These are phyloP conservation scores for Cryptotermes secundus DNA, from an alignment of 1,140 invertebrate species.

Conservation along the genomic window DNA sequence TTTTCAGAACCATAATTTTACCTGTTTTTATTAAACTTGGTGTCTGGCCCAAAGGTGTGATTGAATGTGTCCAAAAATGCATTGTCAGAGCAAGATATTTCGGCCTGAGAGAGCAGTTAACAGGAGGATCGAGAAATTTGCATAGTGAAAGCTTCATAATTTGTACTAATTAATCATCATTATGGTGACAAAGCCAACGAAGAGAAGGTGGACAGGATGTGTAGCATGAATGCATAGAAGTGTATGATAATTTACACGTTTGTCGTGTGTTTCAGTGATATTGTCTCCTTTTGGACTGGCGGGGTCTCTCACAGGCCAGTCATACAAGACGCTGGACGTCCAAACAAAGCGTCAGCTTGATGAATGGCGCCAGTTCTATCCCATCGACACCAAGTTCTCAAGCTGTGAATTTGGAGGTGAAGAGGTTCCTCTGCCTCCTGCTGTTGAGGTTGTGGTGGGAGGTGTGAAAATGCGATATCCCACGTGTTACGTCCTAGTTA, in stretches of 20 bases:
- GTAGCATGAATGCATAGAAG: too few relatives aligned
- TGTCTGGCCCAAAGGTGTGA: too few relatives aligned
- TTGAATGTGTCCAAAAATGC: too few relatives aligned
- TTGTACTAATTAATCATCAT: too few relatives aligned
- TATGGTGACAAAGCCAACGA: too few relatives aligned
- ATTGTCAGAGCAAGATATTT: too few relatives aligned
- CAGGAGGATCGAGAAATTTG: too few relatives aligned
- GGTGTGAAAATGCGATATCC: slow-evolving; percentile 93
- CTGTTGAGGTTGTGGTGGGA: slow-evolving; percentile 67
- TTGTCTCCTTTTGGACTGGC: slow-evolving; percentile 91
- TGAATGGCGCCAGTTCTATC: slow-evolving; percentile 94
- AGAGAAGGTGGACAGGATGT: too few relatives aligned
- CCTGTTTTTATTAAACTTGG: too few relatives aligned
- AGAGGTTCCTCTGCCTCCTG: slow-evolving; percentile 25
- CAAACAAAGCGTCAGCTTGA: slow-evolving; percentile 78
- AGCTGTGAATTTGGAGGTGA: slow-evolving; percentile 35
- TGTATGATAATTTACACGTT: background rate
- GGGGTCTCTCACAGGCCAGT: slow-evolving; percentile 83
- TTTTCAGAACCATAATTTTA: too few relatives aligned
- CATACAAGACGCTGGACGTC: slow-evolving; percentile 70
- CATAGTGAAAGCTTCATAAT: too few relatives aligned
- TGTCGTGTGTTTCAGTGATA: slow-evolving; percentile 67
- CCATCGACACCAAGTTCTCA: slow-evolving; percentile 57
- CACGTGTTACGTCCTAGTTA: slow-evolving; percentile 87
- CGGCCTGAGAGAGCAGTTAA: too few relatives aligned